Conservation (phyloP, 1,140 invertebrate species). For the Matsumurasca onukii region DNA sequence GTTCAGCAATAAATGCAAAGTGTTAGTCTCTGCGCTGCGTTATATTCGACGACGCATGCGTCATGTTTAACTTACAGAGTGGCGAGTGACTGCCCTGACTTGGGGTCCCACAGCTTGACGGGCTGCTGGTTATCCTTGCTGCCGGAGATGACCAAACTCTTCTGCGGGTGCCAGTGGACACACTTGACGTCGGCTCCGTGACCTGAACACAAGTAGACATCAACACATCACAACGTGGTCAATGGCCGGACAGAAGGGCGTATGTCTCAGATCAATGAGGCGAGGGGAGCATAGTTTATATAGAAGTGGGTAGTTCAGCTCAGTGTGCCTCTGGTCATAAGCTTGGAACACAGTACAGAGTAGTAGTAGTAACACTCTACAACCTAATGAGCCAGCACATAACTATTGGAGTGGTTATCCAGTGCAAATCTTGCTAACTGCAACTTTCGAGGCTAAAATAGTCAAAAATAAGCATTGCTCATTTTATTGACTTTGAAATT, state of each 20-base stretch:
- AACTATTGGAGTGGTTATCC: no score
- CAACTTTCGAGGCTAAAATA: no score
- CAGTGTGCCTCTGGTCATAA: not conserved
- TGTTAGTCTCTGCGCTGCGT: not conserved
- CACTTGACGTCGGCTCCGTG: slow-evolving; percentile 99
- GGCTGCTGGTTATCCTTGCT: slow-evolving; percentile 99
- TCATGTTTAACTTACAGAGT: slow-evolving; percentile 59
- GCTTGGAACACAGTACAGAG: not conserved
- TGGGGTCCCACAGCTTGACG: slow-evolving; percentile 99
- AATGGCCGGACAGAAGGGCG: not conserved
- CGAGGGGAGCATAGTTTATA: not conserved
- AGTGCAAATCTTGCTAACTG: no score
- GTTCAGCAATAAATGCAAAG: not conserved
- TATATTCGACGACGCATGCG: not conserved
- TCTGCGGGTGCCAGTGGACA: slow-evolving; percentile 99
- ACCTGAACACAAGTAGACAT: no score
- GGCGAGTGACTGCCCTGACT: slow-evolving; percentile 85
- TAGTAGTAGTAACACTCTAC: not conserved
- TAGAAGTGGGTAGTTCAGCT: not conserved
- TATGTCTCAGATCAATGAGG: not conserved
- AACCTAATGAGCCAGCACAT: not conserved
- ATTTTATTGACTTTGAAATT: no score
- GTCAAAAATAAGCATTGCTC: no score
- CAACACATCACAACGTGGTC: not conserved
- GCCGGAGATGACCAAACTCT: slow-evolving; percentile 94